Base-by-base conservation (phyloP, 2,888 invertebrate genomes). In the Eucera pruinosa region DNA sequence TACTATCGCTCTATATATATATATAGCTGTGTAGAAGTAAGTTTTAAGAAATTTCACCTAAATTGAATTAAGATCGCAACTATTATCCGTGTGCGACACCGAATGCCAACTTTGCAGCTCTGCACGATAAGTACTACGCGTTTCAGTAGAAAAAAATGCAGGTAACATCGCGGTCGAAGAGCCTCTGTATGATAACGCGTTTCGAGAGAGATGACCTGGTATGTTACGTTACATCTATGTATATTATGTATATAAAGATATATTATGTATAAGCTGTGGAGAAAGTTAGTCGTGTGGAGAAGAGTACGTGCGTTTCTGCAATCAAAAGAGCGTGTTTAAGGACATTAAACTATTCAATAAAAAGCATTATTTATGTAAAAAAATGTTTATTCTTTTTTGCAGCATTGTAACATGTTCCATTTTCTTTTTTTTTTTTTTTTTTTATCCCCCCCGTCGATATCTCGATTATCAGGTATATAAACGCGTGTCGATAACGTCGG, bases 311-410 rank as follows among this genome's bases (percentile, higher is more conserved):
- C 87, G 88, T 89, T 89, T 84, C 84, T 82, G 74, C 69, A 61
- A 69, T 78, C 80, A 75, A 72, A 81, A 82, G 75, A 65, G 76
- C 52, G 77, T 83, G 86, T 85, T 87, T 83, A 86, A 86, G 82
- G 81, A 86, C 88, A 85, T 88, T 80, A 89, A 86, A 83, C 84
- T 89, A 89, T 88, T 87, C 87, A 91, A 90, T 90, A 90, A 90
- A 89, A 86, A 82, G 80, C 87, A 88, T 90, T 91, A 91, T 91
- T 91, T 91, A 91, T 90, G 88, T 86, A 86, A 85, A 86, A n/a
- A 81, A 68, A 61, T 61, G 52, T 60, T 55, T 65, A 78, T 75
- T 18, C 18, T 69, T 72, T 25, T 18, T 74, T 54, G 62, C 15
- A 41, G 43, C 43, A 45, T 20, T n/a, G 30, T 65, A 75, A 70